Percentiles rank a stretch among this genome's conserved stretches.
Evolutionary conservation across 1,140 invertebrate genomes (phyloP).

Genomic region (Drosophila tristis): DNA sequence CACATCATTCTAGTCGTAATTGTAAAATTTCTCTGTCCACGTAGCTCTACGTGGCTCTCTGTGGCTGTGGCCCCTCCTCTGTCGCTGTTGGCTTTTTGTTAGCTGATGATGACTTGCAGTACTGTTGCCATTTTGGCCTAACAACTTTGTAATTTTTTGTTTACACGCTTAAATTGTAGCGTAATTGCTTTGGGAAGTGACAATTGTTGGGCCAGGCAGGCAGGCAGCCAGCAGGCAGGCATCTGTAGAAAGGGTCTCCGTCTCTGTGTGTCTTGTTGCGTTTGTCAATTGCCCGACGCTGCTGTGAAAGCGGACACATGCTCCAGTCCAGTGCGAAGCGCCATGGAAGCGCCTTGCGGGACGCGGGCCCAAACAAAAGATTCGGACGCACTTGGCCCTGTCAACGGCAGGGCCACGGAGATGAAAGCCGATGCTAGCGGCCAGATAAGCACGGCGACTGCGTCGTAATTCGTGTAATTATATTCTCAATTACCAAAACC

Average conservation of each 20-base stretch:
- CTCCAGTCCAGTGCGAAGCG: conserved; percentile 25
- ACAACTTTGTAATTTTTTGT: conserved; percentile 83
- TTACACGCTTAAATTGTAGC: conserved; percentile 80
- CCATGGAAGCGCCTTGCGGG: conserved; percentile 35
- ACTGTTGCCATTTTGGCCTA: conserved; percentile 72
- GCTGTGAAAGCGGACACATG: conserved; percentile 74
- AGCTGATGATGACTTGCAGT: conserved; percentile 69
- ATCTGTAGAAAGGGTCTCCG: conserved; percentile 13
- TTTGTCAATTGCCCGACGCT: conserved; percentile 65
- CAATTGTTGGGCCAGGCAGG: conserved; percentile 44
- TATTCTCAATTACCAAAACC: conserved; percentile 77
- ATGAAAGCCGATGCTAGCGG: conserved; percentile 73
- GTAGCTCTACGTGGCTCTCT: not conserved
- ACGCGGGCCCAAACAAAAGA: conserved; percentile 33
- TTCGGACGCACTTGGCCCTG: conserved; percentile 59
- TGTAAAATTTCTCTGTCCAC: conserved; percentile 36
- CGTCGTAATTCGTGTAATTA: conserved; percentile 79
- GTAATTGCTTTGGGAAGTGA: conserved; percentile 83
- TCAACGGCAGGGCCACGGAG: conserved; percentile 58
- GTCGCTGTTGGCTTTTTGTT: conserved; percentile 30
- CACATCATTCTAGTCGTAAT: conserved; percentile 12
- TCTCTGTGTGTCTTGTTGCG: conserved; percentile 24
- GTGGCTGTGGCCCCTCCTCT: not conserved
- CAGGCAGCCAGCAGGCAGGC: not conserved
- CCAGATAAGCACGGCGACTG: conserved; percentile 62